Evolutionary conservation across 2,888 invertebrate species (phyloP).

Genomic region (Caenorhabditis sp.): DNA sequence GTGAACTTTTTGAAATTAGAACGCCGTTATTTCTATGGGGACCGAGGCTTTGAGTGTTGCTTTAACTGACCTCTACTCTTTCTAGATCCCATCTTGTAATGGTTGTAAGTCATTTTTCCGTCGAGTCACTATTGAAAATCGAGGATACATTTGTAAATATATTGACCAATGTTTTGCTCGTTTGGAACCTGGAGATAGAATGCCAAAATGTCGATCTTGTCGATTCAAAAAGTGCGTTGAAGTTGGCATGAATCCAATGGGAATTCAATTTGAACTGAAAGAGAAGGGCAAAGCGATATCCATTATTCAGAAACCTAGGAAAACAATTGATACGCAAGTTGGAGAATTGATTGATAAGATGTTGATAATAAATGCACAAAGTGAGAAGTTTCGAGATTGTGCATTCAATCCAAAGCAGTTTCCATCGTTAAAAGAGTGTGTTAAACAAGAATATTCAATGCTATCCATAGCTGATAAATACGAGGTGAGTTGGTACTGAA

Average conservation of each 20-base stretch:
- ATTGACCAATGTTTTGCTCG: conserved; percentile 11
- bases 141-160: conserved; percentile 8
- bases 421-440: not conserved
- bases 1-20: too few relatives aligned
- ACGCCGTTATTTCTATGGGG: too few relatives aligned
- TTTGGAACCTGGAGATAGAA: conserved; percentile 10
- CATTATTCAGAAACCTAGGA: not conserved
- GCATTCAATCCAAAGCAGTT: not conserved
- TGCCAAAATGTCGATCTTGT: conserved; percentile 55
- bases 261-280: not conserved
- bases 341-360: not conserved
- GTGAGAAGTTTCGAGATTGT: not conserved
- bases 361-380: not conserved
- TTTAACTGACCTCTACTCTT: too few relatives aligned
- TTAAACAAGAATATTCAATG: not conserved
- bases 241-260: conserved; percentile 57
- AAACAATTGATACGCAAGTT: not conserved
- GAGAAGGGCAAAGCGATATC: not conserved
- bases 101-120: conserved; percentile 29
- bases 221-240: conserved; percentile 55
- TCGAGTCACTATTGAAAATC: conserved; percentile 24
- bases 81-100: conserved; percentile 11
- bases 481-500: not conserved
- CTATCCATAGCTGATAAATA: not conserved
- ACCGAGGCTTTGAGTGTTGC: too few relatives aligned